These are phyloP conservation scores for Motacilla alba DNA, from an alignment of 2,113 vertebrate species.

Conservation along the genomic window DNA sequence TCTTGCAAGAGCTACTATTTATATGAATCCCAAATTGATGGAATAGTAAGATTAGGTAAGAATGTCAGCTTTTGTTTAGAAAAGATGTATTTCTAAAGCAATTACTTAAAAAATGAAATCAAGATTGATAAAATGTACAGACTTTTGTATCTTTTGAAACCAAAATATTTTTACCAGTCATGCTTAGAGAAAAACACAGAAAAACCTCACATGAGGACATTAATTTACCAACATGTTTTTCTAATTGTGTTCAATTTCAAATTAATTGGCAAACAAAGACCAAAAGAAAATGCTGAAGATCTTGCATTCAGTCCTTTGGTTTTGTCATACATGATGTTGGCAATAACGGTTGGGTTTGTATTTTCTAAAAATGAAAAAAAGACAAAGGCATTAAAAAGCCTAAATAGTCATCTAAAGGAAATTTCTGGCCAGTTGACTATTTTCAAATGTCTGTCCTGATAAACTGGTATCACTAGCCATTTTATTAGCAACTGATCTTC, in stretches of 20 bases:
- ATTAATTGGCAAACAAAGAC: background rate
- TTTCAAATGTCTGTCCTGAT: background rate
- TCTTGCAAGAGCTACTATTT: background rate
- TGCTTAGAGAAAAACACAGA: background rate
- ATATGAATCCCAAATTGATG: background rate
- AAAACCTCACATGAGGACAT: background rate
- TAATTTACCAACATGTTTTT: background rate
- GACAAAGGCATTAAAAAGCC: background rate
- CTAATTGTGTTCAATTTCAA: background rate
- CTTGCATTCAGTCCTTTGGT: background rate
- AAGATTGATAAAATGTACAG: background rate
- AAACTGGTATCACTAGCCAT: background rate
- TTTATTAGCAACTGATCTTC: background rate
- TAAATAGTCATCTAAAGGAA: background rate
- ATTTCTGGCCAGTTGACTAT: background rate
- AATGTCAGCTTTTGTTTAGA: background rate
- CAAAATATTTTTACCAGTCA: background rate
- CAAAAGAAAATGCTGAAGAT: background rate
- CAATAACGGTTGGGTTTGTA: background rate
- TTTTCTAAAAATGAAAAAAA: slow-evolving; percentile 2
- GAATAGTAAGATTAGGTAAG: background rate
- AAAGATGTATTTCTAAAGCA: background rate
- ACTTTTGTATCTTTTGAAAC: background rate
- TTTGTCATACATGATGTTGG: background rate
- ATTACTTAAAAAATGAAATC: background rate